phyloP scores from a whole-genome alignment of 2,888 invertebrate species.

The Lasioglossum calceatum region DNA sequence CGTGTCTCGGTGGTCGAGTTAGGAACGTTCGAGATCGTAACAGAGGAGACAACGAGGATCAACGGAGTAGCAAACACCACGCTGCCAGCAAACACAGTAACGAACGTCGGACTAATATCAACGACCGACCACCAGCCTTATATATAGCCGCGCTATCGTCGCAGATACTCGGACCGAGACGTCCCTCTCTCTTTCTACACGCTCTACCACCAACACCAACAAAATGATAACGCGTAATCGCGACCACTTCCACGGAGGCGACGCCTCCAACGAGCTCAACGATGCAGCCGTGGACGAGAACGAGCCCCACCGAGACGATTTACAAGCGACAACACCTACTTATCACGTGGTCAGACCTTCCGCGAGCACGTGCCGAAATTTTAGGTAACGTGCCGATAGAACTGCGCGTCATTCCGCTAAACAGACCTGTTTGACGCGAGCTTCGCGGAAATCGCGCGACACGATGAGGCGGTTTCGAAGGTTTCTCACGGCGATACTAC shows the following conservation, averaged over 20 bases:
- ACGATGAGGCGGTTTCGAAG: neutral
- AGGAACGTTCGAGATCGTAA: neutral
- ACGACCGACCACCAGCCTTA: constrained; percentile 62
- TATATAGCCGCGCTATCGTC: constrained; percentile 76
- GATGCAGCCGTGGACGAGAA: constrained; percentile 30
- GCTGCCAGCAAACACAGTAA: constrained; percentile 8
- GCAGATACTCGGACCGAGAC: constrained; percentile 51
- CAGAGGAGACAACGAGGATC: neutral
- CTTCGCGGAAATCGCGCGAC: neutral
- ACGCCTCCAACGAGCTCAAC: constrained; percentile 24
- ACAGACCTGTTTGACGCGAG: neutral
- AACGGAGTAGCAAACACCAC: too few species aligned
- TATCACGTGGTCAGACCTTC: neutral
- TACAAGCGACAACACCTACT: neutral
- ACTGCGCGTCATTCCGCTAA: neutral
- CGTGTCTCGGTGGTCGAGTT: constrained; percentile 37
- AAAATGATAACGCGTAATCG: constrained; percentile 63
- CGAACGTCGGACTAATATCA: constrained; percentile 69
- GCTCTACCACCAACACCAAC: constrained; percentile 28
- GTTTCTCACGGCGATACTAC: neutral
- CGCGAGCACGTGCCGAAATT: constrained; percentile 22
- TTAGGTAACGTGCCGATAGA: neutral
- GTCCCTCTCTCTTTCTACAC: constrained; percentile 27
- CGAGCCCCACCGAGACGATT: constrained; percentile 28
- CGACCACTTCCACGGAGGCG: constrained; percentile 9